Base-by-base conservation (phyloP, 2,113 vertebrate genomes). In the Tachysurus vachellii region DNA sequence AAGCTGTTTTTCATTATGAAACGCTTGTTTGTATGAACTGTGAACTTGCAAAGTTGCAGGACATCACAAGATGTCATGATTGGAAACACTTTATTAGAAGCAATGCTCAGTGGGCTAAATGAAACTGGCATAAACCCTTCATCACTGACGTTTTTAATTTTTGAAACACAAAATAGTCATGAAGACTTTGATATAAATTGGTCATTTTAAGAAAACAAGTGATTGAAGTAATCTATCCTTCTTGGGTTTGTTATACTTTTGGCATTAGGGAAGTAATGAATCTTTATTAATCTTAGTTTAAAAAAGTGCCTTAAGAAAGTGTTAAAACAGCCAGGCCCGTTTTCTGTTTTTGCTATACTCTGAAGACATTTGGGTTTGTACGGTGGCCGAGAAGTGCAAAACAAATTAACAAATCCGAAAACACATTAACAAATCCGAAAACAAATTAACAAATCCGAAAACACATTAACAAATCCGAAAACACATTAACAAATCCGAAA, bases 11-110 rank as follows among this genome's bases (percentile, higher is more conserved):
- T 47, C 7, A 53, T 77, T 64, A 79, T 53, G 57, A 85, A 79
- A 79, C 10, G 23, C 66, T 54, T 84, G 26, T 50, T 14, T n/a
- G 59, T 50, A 50, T 28, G 36, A 36, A 36, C 36, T 36, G 36
- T 36, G 36, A 36, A 36, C 36, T 36, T 36, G 36, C 36, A 36
- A 36, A 36, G 36, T 36, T 36, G 36, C 36, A 36, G 36, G 36
- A n/a, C 53, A 85, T 79, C 26, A 50, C 56, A 28, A 80, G 28
- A 70, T 28, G 80, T 80, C 84, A 77, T 80, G 19, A 50, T 28
- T 13, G 2, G 23, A 81, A 71, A 14, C 53, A 66, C 28, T 47
- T 47, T 53, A 77, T n/a, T 77, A 50, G 5, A 11, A 0, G 19
- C 19, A 21, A 44, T 73, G 0, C 9, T 44, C 16, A 42, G 31